Conservation (phyloP, 2,797 vertebrate species). For the Calcarius lapponicus region DNA sequence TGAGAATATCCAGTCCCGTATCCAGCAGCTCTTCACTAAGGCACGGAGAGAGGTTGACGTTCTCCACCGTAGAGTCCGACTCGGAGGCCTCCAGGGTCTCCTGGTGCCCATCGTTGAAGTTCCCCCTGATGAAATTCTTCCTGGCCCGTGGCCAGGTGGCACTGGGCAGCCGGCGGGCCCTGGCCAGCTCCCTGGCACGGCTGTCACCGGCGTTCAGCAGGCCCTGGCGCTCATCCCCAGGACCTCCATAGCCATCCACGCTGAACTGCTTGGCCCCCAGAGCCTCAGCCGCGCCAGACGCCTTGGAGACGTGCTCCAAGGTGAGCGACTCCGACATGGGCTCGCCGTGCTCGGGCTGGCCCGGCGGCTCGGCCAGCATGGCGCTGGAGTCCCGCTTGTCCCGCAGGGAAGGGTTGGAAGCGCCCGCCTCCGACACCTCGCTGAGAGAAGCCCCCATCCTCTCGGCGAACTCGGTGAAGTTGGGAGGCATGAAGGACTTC, state of each 20-base stretch:
- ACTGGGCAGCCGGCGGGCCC: slow-evolving; percentile 70
- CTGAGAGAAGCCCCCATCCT: slow-evolving; percentile 87
- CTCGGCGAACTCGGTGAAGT: slow-evolving; percentile 94
- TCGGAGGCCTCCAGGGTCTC: slow-evolving; percentile 73
- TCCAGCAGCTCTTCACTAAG: slow-evolving; percentile 90
- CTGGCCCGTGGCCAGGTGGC: slow-evolving; percentile 81
- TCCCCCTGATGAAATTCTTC: slow-evolving; percentile 75
- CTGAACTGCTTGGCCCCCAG: slow-evolving; percentile 54
- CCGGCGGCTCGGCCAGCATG: slow-evolving; percentile 72
- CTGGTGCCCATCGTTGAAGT: slow-evolving; percentile 69
- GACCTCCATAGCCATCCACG: slow-evolving; percentile 36
- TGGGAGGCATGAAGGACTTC: slow-evolving; percentile 97
- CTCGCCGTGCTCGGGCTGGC: slow-evolving; percentile 55
- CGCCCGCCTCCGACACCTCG: slow-evolving; percentile 81
- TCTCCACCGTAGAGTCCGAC: slow-evolving; percentile 75
- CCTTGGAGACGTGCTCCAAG: slow-evolving; percentile 71
- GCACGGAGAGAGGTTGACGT: slow-evolving; percentile 89
- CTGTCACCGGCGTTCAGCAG: slow-evolving; percentile 47
- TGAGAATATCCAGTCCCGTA: slow-evolving; percentile 72
- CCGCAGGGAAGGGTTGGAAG: slow-evolving; percentile 78
- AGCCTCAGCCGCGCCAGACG: slow-evolving; percentile 45
- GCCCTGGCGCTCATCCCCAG: slow-evolving; percentile 67
- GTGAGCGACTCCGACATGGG: slow-evolving; percentile 70
- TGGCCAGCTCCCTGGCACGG: background rate
- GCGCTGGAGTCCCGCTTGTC: slow-evolving; percentile 85